Evolutionary conservation across 2,113 vertebrate species (phyloP).

Genomic region (Mugil cephalus): DNA sequence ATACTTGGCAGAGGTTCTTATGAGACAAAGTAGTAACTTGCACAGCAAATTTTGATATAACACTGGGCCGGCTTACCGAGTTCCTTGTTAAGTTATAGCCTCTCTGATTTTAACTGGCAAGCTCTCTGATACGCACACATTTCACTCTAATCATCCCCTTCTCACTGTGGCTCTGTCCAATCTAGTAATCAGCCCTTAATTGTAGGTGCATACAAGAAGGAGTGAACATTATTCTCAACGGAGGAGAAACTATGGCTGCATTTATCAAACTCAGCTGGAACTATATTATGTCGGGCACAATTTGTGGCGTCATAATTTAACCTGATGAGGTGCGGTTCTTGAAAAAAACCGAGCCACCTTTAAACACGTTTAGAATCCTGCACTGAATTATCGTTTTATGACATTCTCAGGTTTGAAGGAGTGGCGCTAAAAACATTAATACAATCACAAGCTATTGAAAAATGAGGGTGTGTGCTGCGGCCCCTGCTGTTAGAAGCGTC

Average conservation of each 20-base stretch:
- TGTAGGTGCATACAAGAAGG: constrained; percentile 22
- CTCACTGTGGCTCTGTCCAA: constrained; percentile 24
- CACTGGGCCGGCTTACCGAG: constrained; percentile 28
- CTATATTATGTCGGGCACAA: constrained; percentile 24
- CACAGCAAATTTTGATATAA: constrained; percentile 52
- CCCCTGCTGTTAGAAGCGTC: background rate
- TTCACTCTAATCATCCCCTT: constrained; percentile 42
- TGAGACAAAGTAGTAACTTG: constrained; percentile 47
- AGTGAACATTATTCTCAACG: constrained; percentile 9
- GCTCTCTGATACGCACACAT: constrained; percentile 25
- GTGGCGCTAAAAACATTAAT: constrained; percentile 7
- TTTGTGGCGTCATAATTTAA: constrained; percentile 31
- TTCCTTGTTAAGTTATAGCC: constrained; percentile 48
- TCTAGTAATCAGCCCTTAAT: constrained; percentile 45
- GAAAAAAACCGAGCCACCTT: constrained; percentile 22
- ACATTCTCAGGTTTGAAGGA: constrained; percentile 6
- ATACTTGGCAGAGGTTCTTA: constrained; percentile 52
- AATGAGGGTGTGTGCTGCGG: background rate
- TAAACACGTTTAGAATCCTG: constrained; percentile 36
- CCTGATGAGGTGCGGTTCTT: constrained; percentile 32
- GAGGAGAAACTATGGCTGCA: background rate
- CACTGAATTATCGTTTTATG: constrained; percentile 17
- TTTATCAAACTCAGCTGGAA: constrained; percentile 44
- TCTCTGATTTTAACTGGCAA: constrained; percentile 53
- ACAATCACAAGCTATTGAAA: constrained; percentile 21